phyloP scores from a whole-genome alignment of 2,113 vertebrate genomes.

The Pteronura brasiliensis region DNA sequence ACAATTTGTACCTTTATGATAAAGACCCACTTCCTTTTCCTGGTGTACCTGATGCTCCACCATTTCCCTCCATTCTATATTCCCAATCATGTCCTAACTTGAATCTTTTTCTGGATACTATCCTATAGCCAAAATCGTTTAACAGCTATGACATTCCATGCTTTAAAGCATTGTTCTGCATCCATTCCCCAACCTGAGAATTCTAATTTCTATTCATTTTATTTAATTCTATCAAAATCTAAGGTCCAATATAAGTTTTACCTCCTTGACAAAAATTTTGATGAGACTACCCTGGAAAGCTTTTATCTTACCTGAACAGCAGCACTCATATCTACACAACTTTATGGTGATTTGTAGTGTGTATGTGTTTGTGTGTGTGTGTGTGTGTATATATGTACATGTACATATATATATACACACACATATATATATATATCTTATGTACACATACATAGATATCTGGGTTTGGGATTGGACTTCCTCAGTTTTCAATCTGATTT shows the following conservation, averaged over 20 bases:
- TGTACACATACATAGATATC: neutral
- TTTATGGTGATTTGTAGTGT: neutral
- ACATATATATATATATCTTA: neutral
- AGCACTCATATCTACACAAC: neutral
- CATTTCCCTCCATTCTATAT: neutral
- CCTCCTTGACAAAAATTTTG: neutral
- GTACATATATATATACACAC: too few relatives aligned
- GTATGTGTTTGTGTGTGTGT: neutral
- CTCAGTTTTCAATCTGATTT: neutral
- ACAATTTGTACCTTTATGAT: neutral
- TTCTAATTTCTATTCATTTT: neutral
- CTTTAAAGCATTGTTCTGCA: neutral
- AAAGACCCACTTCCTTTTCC: neutral
- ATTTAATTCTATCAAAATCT: neutral
- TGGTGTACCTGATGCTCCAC: neutral
- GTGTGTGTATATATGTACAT: neutral
- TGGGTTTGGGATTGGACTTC: neutral
- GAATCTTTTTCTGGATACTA: neutral
- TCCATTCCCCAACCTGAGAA: neutral
- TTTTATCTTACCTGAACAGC: neutral
- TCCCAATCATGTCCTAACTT: neutral
- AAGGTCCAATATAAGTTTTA: neutral
- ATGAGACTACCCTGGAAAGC: neutral
- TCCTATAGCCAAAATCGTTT: neutral
- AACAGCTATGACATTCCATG: neutral